phyloP scores from a whole-genome alignment of 2,888 invertebrate genomes.

The Pseudococcus jackbeardsleyi region DNA sequence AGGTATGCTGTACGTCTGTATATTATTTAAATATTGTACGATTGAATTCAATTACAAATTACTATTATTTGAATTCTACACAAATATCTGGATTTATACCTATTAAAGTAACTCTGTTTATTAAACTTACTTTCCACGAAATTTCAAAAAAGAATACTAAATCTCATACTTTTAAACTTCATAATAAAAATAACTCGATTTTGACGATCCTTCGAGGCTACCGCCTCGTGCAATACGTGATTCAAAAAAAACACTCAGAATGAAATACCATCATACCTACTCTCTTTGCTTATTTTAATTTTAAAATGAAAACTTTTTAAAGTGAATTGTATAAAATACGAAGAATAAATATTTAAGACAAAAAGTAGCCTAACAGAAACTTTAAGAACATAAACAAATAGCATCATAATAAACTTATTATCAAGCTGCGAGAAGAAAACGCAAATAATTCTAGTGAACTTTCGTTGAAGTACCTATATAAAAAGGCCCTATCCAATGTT shows the following conservation, averaged over 20 bases:
- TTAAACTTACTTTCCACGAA: too few species aligned
- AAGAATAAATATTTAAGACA: constrained; percentile 10
- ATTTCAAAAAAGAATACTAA: too few species aligned
- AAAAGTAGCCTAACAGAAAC: not conserved
- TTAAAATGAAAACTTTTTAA: not conserved
- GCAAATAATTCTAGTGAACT: not conserved
- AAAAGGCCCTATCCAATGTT: not conserved
- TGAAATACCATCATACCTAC: not conserved
- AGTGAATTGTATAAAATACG: constrained; percentile 6
- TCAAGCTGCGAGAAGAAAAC: not conserved
- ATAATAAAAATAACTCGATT: not conserved
- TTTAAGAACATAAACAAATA: not conserved
- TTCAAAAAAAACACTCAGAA: not conserved
- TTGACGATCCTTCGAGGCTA: not conserved
- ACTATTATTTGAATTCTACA: too few species aligned
- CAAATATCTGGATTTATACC: too few species aligned
- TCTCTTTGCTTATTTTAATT: not conserved
- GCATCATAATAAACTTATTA: not conserved
- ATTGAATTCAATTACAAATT: too few species aligned
- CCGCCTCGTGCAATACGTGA: not conserved
- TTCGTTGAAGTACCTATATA: not conserved
- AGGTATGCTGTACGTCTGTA: too few species aligned
- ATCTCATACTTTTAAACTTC: not conserved
- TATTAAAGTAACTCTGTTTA: too few species aligned
- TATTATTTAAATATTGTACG: too few species aligned